These are phyloP conservation scores for Myotis daubentonii DNA, from an alignment of 2,797 vertebrate genomes.

Conservation along the genomic window DNA sequence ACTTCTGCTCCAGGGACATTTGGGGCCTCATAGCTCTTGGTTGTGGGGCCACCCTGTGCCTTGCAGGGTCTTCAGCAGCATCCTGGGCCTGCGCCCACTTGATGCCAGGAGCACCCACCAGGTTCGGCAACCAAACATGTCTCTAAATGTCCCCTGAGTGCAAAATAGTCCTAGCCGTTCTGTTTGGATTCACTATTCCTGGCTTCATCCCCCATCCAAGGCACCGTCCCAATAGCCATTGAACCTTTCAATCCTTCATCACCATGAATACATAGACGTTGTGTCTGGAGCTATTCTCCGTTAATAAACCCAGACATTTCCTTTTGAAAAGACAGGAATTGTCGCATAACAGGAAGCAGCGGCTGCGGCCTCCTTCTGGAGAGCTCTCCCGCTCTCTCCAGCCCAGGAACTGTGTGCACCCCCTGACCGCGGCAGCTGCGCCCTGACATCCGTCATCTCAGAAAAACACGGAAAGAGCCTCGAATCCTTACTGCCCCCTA, in stretches of 20 bases:
- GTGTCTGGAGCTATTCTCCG: background rate
- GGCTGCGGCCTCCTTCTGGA: constrained; percentile 74
- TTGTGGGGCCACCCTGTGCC: rapidly evolving
- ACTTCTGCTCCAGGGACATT: background rate
- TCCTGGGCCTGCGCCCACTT: background rate
- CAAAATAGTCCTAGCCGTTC: background rate
- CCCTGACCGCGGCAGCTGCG: constrained; percentile 79
- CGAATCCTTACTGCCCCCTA: constrained; percentile 86
- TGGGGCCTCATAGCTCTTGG: background rate
- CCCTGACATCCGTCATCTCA: constrained; percentile 79
- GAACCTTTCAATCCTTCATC: constrained; percentile 20
- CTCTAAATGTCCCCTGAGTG: background rate
- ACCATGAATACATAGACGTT: background rate
- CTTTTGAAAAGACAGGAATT: background rate
- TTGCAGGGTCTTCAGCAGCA: background rate
- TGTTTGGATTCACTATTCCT: background rate
- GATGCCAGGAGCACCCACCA: background rate
- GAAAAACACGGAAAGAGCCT: constrained; percentile 70
- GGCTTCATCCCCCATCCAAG: background rate
- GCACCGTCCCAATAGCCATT: background rate
- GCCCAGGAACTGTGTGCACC: constrained; percentile 72
- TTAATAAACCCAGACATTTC: constrained; percentile 4
- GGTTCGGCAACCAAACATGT: background rate
- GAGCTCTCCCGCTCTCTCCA: constrained; percentile 69
- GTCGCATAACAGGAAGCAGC: constrained; percentile 57